Base-by-base conservation (phyloP, 2,888 invertebrate genomes). In the Athetis lepigone region DNA sequence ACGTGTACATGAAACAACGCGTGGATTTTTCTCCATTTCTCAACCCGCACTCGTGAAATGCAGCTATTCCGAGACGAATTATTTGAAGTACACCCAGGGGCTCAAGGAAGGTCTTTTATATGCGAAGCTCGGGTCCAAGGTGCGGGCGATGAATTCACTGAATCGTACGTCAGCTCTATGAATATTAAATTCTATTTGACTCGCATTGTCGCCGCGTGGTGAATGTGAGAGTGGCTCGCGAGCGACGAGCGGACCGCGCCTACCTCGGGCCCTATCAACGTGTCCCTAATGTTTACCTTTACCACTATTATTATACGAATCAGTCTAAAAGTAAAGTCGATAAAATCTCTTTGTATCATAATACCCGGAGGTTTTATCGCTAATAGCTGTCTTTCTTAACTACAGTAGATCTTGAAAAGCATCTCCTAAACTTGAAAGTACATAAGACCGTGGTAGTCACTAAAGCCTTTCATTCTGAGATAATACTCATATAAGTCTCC, bases 111-210 rank as follows among this genome's bases (percentile, higher is more conserved):
- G 90, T 91, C 90, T 90, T 93, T 93, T 92, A 92, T 92, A 93
- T 93, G 92, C 91, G 90, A 86, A 85, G 84, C 92, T 88, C 84
- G 90, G 90, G 92, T 90, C 90, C 88, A 90, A 93, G 94, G 93
- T 92, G 92, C 90, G 92, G 90, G 85, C 92, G 88, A 92, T 92
- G 93, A 91, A 92, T 94, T 95, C 94, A 92, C 88, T 92, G 93
- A 94, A 93, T 94, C 91, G 92, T 91, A 92, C 89, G 92, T 89
- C 90, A 89, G 86, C 90, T 92, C 94, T 93, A 94, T 94, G 93
- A 94, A 94, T 94, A 93, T 93, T 93, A 94, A 93, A 93, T 92
- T 93, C 88, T 92, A 94, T 94, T 93, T 92, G 91, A 89, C 88
- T 87, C 89, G 88, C 86, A 93, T 92, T 94, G 92, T 93, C 89